phyloP scores from a whole-genome alignment of 2,797 vertebrate species.

The Cichlasoma orientale region DNA sequence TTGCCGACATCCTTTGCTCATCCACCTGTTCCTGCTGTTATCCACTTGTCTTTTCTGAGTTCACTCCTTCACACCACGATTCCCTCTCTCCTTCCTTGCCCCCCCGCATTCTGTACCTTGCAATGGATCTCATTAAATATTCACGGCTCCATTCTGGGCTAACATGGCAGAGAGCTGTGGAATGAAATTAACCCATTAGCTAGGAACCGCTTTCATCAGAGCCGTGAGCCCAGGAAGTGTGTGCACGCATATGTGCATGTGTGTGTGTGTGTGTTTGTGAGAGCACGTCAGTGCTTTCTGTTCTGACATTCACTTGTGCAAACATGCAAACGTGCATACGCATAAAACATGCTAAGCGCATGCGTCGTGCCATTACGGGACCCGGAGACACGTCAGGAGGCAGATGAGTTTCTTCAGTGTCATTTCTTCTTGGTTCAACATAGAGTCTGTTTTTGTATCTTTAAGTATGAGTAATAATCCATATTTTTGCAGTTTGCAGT shows the following conservation, averaged over 20 bases:
- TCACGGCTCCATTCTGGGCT: slow-evolving; percentile 80
- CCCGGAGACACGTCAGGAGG: background rate
- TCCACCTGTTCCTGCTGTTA: background rate
- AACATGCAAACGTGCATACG: background rate
- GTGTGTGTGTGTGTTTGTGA: slow-evolving; percentile 15
- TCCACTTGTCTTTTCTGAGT: background rate
- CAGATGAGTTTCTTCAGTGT: background rate
- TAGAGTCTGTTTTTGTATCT: background rate
- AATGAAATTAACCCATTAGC: slow-evolving; percentile 85
- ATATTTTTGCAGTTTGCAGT: accelerated
- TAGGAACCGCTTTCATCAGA: slow-evolving; percentile 69
- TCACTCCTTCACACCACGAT: slow-evolving; percentile 37
- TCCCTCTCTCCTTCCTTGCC: slow-evolving; percentile 9
- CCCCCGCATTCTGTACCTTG: slow-evolving; percentile 54
- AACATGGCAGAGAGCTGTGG: slow-evolving; percentile 80
- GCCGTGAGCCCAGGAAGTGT: slow-evolving; percentile 46
- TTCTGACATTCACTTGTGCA: slow-evolving; percentile 10
- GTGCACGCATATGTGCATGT: slow-evolving; percentile 36
- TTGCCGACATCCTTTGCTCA: background rate
- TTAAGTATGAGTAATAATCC: background rate
- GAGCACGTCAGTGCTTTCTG: background rate
- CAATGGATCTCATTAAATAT: slow-evolving; percentile 82
- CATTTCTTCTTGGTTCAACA: background rate
- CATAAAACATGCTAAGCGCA: background rate
- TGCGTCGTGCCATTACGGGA: background rate